These are phyloP conservation scores for Holacanthus passer DNA, from an alignment of 2,113 vertebrate genomes.

Conservation along the genomic window DNA sequence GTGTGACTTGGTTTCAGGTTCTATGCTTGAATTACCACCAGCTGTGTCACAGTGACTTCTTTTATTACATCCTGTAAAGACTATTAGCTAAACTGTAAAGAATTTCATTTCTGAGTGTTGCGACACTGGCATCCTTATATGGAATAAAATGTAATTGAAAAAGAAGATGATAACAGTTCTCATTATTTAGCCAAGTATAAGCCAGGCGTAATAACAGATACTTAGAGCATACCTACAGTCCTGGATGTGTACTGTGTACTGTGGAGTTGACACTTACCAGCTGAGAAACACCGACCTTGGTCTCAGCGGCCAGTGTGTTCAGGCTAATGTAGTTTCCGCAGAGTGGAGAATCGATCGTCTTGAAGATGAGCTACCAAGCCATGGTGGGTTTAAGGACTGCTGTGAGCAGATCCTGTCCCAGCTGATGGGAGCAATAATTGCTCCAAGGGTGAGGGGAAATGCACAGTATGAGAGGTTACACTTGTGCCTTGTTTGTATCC, in stretches of 20 bases:
- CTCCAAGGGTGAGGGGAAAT: neutral
- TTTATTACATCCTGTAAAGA: neutral
- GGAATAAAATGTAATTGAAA: neutral
- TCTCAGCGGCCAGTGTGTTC: conserved; percentile 5
- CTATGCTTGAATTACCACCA: neutral
- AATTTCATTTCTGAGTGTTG: neutral
- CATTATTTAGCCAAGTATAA: conserved; percentile 5
- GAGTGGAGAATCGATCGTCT: conserved; percentile 44
- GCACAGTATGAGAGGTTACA: conserved; percentile 5
- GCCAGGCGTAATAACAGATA: neutral
- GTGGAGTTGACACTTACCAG: neutral
- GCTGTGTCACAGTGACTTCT: neutral
- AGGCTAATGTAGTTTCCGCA: conserved; percentile 40
- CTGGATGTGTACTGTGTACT: neutral
- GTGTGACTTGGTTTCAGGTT: neutral
- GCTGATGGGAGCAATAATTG: conserved; percentile 36
- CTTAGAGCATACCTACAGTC: neutral
- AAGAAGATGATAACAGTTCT: neutral
- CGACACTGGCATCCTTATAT: neutral
- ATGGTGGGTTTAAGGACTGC: conserved; percentile 20
- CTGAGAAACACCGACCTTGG: conserved; percentile 28
- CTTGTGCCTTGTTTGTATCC: conserved; percentile 2
- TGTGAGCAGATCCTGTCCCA: conserved; percentile 22
- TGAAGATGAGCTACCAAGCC: conserved; percentile 33
- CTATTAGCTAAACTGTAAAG: neutral